Evolutionary conservation across 2,113 vertebrate genomes (phyloP), one percentile per base, ranked within the genome.

Genomic region (Aplodontia rufa): DNA sequence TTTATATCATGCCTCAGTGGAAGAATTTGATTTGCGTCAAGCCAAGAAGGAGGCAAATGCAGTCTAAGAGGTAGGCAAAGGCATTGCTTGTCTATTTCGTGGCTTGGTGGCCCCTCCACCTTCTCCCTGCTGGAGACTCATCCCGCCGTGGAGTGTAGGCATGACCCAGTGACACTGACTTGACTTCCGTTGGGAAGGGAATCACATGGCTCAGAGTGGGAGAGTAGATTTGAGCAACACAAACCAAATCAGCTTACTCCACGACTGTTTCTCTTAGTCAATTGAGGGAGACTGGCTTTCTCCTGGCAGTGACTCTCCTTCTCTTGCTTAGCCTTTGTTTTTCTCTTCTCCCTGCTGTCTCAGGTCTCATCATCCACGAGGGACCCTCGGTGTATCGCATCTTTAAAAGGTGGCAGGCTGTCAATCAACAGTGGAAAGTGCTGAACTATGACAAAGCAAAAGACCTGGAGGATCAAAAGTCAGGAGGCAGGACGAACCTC

Each of bases 341-440:
- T 91, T 53, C 83, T 96, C 93, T 49, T 94, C 81, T 97, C 95
- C 96, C 81, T 74, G 40, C 8, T 94, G 49, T 97, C 97, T 51
- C 98, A 99, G 99, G 99, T 86, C 98, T 99, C 97, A 99, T 99
- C 97, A 99, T 99, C 98, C 99, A 99, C 0, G 99, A 99, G 98
- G 99, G 99, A 60, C 99, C 99, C 55, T 99, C 99, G 0, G 99
- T 99, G 97, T 99, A 99, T 97, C 99, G 99, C 83, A 99, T 99
- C 98, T 99, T 99, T 98, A 99, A 99, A 95, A 99, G 99, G 94
- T 99, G 99, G 99, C 99, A 99, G 98, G 99, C 99, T 0, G 99
- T 99, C 96, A 99, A 99, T 98, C 99, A 99, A 98, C 99, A 99
- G 98, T 99, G 99, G 99, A 99, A 99, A 98, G 99, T 99, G 96